Base-by-base conservation (phyloP, 2,797 vertebrate species). In the Tapirus indicus region DNA sequence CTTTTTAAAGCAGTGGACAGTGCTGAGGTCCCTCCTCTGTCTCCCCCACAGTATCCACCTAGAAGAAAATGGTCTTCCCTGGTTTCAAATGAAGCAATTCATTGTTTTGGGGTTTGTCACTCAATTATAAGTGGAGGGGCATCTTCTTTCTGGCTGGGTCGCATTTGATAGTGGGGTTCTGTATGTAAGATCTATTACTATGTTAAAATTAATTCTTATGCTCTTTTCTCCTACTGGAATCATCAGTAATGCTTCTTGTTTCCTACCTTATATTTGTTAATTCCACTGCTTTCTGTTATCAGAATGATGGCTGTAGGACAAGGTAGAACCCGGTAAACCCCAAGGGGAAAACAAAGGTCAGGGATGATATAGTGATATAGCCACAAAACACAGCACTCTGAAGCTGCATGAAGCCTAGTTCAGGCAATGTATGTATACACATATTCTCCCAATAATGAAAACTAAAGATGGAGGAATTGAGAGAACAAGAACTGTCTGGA, bases 401-500 rank as follows among this genome's bases (percentile, higher is more conserved):
- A 94, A 49, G 44, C 41, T 87, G 4, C n/a, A 29, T 29, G n/a
- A 32, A 84, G 58, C 14, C 47, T 91, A 64, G 20, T 54, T 82
- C 20, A 86, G 58, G 14, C 6, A 41, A 16, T n/a, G 23, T 47
- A 54, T 92, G 6, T 68, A 5, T 49, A 47, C 35, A 49, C 3
- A 41, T 64, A 41, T 91, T n/a, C 62, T 82, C 29, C 38, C 60
- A 90, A 38, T 91, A 62, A 90, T 68, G 56, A 84, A 86, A 87
- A 79, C 27, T 80, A 91, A 95, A 89, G 82, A 91, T 32, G 85
- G 38, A 96, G 62, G 18, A 92, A 54, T 25, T 60, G 44, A 77
- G 66, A 77, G 44, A 89, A 93, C 18, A 66, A 88, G 18, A 89
- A 68, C 29, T 8, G 5, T 66, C 23, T 91, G 35, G 60, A 58